phyloP scores from a whole-genome alignment of 2,888 invertebrate species.

The Acronicta aceris region DNA sequence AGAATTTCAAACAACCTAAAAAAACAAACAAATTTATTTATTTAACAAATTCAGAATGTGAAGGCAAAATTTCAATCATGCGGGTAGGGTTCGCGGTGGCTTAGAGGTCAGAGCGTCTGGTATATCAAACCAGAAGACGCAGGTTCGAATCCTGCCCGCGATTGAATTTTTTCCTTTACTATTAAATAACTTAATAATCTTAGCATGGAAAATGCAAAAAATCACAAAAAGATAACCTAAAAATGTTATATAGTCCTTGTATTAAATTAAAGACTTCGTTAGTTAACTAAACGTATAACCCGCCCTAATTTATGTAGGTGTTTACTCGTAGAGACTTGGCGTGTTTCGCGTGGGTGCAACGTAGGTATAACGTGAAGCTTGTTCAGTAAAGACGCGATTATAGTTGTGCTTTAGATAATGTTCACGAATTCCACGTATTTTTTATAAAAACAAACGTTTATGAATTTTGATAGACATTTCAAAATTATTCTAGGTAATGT shows the following conservation, averaged over 20 bases:
- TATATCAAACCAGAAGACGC: too few species aligned
- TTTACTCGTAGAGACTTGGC: conserved; percentile 19
- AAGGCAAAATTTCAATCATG: too few species aligned
- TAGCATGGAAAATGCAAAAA: too few species aligned
- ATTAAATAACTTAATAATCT: too few species aligned
- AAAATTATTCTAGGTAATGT: not conserved
- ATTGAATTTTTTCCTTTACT: too few species aligned
- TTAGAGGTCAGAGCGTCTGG: too few species aligned
- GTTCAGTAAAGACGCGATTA: conserved; percentile 30
- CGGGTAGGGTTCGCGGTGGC: too few species aligned
- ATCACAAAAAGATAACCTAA: too few species aligned
- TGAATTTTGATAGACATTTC: not conserved
- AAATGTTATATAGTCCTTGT: conserved; percentile 10
- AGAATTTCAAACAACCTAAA: conserved; percentile 5
- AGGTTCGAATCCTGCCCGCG: too few species aligned
- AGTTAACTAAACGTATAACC: conserved; percentile 16
- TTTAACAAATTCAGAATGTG: too few species aligned
- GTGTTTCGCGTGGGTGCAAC: conserved; percentile 25
- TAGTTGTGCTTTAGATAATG: conserved; percentile 19
- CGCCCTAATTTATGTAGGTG: conserved; percentile 18
- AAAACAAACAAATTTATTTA: too few species aligned
- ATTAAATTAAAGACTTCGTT: conserved; percentile 17
- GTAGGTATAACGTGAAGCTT: conserved; percentile 25
- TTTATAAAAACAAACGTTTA: conserved; percentile 12
- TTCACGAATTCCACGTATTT: conserved; percentile 18